Evolutionary conservation across 2,797 vertebrate species (phyloP).

Genomic region (Anabacerthia variegaticeps): DNA sequence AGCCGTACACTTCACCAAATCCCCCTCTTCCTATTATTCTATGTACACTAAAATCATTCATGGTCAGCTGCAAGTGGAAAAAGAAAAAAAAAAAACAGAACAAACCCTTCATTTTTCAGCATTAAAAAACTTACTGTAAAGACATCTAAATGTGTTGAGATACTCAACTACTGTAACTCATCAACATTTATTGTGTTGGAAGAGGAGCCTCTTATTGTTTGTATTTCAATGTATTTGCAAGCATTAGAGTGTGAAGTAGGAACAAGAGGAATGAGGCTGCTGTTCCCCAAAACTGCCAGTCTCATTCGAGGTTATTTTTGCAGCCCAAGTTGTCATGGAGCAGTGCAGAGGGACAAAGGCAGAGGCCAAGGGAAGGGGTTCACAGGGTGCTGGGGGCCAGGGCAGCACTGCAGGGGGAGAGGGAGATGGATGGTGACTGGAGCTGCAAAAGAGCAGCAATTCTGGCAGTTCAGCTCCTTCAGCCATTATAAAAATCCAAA

Average conservation of each 20-base stretch:
- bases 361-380: not conserved
- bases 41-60: constrained; percentile 99
- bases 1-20: constrained; percentile 97
- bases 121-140: not conserved
- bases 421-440: not conserved
- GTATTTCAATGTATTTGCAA: not conserved
- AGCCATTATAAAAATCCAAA: not conserved
- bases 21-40: constrained; percentile 97
- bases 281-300: not conserved
- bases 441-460: not conserved
- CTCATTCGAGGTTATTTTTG: not conserved
- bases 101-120: not conserved
- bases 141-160: not conserved
- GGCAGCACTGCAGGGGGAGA: accelerated
- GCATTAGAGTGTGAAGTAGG: not conserved
- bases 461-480: not conserved
- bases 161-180: not conserved
- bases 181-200: not conserved
- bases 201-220: not conserved
- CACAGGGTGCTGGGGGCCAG: not conserved
- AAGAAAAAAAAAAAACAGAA: not conserved
- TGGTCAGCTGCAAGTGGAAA: constrained; percentile 85
- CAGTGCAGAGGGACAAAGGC: not conserved
- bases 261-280: not conserved
- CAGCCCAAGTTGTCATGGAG: not conserved